Percentiles rank a stretch among this genome's conserved stretches.
phyloP scores from a whole-genome alignment of 2,113 vertebrate genomes.

The Tylochromis polylepis region DNA sequence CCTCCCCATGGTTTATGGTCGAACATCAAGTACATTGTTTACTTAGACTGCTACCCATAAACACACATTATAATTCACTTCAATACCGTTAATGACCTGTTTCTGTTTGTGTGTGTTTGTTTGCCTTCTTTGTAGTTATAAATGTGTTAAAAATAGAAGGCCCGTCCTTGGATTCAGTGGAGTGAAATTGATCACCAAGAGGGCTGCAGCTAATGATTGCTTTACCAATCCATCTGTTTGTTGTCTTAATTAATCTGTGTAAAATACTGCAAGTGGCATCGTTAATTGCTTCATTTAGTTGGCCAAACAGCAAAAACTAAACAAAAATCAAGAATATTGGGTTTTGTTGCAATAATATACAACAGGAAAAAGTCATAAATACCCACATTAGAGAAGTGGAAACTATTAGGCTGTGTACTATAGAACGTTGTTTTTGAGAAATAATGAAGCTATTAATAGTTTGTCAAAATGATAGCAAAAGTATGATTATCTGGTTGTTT shows the following conservation, averaged over 20 bases:
- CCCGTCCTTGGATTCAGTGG: background rate
- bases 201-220: background rate
- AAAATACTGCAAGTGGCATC: background rate
- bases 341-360: background rate
- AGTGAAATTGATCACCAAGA: background rate
- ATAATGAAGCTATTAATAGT: background rate
- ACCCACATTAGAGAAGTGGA: background rate
- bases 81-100: background rate
- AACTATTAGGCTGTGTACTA: background rate
- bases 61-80: background rate
- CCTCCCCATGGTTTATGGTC: background rate
- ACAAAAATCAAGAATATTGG: background rate
- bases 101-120: background rate
- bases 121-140: background rate
- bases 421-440: background rate
- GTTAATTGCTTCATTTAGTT: background rate
- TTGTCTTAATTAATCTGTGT: background rate
- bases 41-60: background rate
- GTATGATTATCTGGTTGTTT: background rate
- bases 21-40: background rate
- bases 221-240: background rate
- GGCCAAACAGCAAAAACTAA: background rate
- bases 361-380: background rate
- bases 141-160: background rate
- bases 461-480: background rate